A percentile compares a stretch with the other conserved stretches of the same genome.
phyloP scores from a whole-genome alignment of 2,797 vertebrate genomes.

The Malacoctenus gilli region DNA sequence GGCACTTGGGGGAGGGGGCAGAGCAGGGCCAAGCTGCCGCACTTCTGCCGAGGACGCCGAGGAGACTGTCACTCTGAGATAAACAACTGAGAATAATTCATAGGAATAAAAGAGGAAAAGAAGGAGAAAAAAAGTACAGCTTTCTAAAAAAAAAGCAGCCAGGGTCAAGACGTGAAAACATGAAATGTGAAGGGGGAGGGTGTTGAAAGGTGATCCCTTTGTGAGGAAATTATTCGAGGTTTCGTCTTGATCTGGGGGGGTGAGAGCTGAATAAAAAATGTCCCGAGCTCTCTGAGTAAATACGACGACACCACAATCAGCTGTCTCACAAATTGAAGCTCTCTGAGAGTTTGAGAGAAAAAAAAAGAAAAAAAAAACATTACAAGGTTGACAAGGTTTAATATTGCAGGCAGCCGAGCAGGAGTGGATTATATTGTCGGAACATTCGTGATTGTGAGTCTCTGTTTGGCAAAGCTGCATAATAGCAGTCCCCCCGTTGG shows the following conservation, averaged over 20 bases:
- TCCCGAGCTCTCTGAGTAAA: constrained; percentile 2
- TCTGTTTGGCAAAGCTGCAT: not conserved
- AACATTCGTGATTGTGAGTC: not conserved
- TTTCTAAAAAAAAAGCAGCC: not conserved
- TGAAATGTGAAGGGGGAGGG: not conserved
- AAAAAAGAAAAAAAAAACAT: not conserved
- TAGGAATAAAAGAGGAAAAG: not conserved
- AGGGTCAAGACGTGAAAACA: not conserved
- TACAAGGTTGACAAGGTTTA: not conserved
- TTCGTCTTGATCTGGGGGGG: constrained; percentile 3
- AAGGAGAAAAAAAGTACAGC: not conserved
- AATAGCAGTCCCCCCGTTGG: not conserved
- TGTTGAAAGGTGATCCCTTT: constrained; percentile 4
- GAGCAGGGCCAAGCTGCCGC: too few species aligned
- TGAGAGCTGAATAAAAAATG: constrained; percentile 1
- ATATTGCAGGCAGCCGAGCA: not conserved
- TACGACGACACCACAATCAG: not conserved
- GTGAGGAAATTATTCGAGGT: not conserved
- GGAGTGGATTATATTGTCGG: not conserved
- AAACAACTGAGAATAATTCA: constrained; percentile 7
- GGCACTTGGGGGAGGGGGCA: constrained; percentile 9
- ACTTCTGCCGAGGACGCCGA: too few species aligned
- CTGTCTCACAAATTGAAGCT: not conserved
- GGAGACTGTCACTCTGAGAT: constrained; percentile 12
- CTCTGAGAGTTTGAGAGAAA: not conserved